Evolutionary conservation across 2,113 vertebrate genomes (phyloP).

Genomic region (Chlamydotis undulata): DNA sequence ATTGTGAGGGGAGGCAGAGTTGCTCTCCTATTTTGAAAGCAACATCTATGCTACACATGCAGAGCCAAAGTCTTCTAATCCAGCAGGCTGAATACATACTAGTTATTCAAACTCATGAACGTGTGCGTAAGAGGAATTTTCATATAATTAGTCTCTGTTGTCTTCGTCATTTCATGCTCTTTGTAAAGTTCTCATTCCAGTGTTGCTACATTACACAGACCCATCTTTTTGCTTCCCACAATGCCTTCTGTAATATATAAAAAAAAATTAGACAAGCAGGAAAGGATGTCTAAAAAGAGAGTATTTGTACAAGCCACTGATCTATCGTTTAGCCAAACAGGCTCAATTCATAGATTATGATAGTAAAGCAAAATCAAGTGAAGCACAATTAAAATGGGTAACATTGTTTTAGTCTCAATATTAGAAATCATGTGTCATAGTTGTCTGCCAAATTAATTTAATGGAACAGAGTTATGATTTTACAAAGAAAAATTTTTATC

Average conservation of each 20-base stretch:
- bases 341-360: not conserved
- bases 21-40: slow-evolving; percentile 50
- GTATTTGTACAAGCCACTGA: not conserved
- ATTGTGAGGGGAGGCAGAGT: not conserved
- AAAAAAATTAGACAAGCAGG: not conserved
- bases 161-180: not conserved
- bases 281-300: not conserved
- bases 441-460: not conserved
- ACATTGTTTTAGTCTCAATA: not conserved
- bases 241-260: not conserved
- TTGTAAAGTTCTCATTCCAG: slow-evolving; percentile 3
- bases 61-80: slow-evolving; percentile 46
- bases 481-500: not conserved
- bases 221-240: slow-evolving; percentile 13
- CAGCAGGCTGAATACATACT: slow-evolving; percentile 48
- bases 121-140: slow-evolving; percentile 67
- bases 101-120: slow-evolving; percentile 64
- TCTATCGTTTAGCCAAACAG: not conserved
- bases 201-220: not conserved
- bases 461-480: not conserved
- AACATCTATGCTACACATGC: slow-evolving; percentile 40
- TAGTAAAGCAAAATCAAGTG: not conserved
- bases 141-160: slow-evolving; percentile 59
- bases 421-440: not conserved
- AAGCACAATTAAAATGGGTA: not conserved